Percentiles rank a stretch among this genome's conserved stretches.
Conservation (phyloP, 2,888 invertebrate species). For the Cyrtodaria siliqua region DNA sequence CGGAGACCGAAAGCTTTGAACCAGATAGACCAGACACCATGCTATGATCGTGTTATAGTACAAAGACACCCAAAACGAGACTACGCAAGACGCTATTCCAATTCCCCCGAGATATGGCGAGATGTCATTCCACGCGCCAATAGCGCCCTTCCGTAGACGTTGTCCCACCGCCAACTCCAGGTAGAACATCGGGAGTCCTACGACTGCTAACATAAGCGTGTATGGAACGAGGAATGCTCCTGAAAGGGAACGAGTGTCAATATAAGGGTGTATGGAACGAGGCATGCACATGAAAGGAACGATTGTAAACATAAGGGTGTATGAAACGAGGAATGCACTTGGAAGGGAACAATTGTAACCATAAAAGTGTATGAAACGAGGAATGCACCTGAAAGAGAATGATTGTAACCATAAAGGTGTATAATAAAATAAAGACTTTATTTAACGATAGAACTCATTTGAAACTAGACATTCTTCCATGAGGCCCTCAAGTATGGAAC, state of each 20-base stretch:
- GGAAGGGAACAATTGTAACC: too few species aligned
- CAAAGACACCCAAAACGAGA: conserved; percentile 96
- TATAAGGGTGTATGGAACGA: too few species aligned
- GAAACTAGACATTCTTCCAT: too few species aligned
- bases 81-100: conserved; percentile 96
- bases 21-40: conserved; percentile 97
- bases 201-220: conserved; percentile 93
- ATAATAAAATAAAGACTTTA: too few species aligned
- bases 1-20: conserved; percentile 94
- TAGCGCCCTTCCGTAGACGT: conserved; percentile 94
- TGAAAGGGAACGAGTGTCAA: too few species aligned
- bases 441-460: too few species aligned
- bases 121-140: conserved; percentile 98
- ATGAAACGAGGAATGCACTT: conserved; percentile 98
- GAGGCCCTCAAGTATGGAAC: too few species aligned
- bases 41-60: conserved; percentile 99
- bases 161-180: conserved; percentile 98
- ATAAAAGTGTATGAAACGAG: too few species aligned
- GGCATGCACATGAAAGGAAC: too few species aligned
- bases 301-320: conserved; percentile 93
- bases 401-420: too few species aligned
- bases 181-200: conserved; percentile 96
- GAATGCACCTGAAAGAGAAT: too few species aligned
- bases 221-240: conserved; percentile 98
- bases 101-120: conserved; percentile 97